A percentile compares a stretch with the other conserved stretches of the same genome.
Evolutionary conservation across 2,113 vertebrate genomes (phyloP).

Genomic region (Halcyon malimbica): DNA sequence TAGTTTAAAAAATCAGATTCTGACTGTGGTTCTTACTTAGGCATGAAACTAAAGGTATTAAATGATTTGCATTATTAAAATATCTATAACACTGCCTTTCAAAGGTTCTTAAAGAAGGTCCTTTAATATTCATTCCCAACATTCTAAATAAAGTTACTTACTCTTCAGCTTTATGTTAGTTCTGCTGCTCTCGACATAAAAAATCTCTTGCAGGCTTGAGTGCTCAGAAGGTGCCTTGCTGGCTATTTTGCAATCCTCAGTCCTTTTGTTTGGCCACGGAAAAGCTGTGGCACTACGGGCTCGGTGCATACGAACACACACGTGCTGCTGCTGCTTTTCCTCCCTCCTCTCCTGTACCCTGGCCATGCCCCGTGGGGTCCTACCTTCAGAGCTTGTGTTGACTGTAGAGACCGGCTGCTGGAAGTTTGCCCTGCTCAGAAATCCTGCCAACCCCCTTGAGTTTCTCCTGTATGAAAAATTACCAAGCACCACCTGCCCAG

Average conservation of each 20-base stretch:
- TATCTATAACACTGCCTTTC: slow-evolving; percentile 39
- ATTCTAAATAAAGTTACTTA: slow-evolving; percentile 17
- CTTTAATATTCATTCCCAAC: neutral
- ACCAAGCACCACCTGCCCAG: slow-evolving; percentile 6
- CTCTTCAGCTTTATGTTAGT: neutral
- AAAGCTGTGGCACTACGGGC: neutral
- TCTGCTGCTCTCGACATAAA: neutral
- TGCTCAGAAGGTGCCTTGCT: neutral
- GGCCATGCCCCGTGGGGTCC: neutral
- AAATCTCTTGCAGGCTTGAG: neutral
- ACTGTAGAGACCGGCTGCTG: neutral
- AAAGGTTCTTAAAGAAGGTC: slow-evolving; percentile 1
- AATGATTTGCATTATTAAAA: slow-evolving; percentile 62
- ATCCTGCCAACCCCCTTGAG: slow-evolving; percentile 14
- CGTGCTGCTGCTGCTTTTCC: neutral
- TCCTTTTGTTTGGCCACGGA: neutral
- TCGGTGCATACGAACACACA: neutral
- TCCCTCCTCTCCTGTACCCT: neutral
- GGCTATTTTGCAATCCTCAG: neutral
- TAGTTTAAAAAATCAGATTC: slow-evolving; percentile 59
- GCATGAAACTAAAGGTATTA: slow-evolving; percentile 61
- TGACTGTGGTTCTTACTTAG: slow-evolving; percentile 23
- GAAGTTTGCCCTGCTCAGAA: slow-evolving; percentile 24
- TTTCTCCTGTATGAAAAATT: slow-evolving; percentile 12
- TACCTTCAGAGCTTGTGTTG: neutral